phyloP scores from a whole-genome alignment of 2,113 vertebrate species.

The Sceloporus undulatus region DNA sequence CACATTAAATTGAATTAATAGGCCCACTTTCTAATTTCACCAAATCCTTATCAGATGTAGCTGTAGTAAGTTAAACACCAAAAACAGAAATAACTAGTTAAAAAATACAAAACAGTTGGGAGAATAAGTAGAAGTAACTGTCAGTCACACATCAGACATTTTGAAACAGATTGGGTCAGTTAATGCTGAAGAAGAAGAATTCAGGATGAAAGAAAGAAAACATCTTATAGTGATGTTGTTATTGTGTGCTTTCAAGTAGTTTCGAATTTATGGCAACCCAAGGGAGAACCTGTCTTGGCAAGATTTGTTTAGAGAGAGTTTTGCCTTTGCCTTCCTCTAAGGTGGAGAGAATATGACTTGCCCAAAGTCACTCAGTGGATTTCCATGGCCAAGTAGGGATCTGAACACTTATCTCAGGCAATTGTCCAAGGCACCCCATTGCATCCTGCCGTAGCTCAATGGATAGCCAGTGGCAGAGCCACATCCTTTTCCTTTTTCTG shows the following conservation, averaged over 20 bases:
- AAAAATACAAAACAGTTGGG: constrained; percentile 48
- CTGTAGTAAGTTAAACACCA: constrained; percentile 35
- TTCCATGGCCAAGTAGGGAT: too few relatives aligned
- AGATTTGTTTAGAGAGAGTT: too few relatives aligned
- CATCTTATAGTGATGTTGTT: background rate
- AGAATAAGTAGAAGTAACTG: constrained; percentile 54
- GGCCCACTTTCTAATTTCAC: constrained; percentile 30
- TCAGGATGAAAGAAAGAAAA: background rate
- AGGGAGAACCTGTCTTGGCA: too few relatives aligned
- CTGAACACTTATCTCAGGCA: too few relatives aligned
- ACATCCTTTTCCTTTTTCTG: too few relatives aligned
- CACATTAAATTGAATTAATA: constrained; percentile 67
- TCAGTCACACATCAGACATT: constrained; percentile 15
- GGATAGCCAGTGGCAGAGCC: too few relatives aligned
- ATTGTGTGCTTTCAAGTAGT: background rate
- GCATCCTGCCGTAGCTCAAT: too few relatives aligned
- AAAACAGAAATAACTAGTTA: constrained; percentile 46
- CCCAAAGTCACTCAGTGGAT: too few relatives aligned
- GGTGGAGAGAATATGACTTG: too few relatives aligned
- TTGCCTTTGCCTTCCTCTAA: too few relatives aligned
- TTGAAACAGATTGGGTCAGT: constrained; percentile 18
- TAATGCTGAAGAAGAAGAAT: constrained; percentile 21
- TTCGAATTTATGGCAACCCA: too few relatives aligned
- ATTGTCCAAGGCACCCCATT: too few relatives aligned
- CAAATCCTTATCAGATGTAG: constrained; percentile 49